Percentiles rank a stretch among this genome's conserved stretches.
These are phyloP conservation scores for Passer montanus DNA, from an alignment of 2,113 vertebrate species.

Conservation along the genomic window DNA sequence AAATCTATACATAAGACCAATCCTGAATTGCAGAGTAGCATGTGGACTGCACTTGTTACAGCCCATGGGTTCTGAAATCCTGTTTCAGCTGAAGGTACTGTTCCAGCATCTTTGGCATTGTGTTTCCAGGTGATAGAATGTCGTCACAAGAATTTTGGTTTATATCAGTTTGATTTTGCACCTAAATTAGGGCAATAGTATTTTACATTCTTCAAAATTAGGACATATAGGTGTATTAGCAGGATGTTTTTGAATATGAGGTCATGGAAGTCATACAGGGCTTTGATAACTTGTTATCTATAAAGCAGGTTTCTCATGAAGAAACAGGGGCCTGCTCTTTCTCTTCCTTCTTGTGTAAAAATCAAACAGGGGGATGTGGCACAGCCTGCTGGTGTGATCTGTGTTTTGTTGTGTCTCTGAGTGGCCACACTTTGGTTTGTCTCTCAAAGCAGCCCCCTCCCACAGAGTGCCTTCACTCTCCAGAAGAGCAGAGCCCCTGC, in stretches of 20 bases:
- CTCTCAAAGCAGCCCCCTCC: neutral
- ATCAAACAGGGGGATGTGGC: neutral
- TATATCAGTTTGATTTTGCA: neutral
- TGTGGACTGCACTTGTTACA: neutral
- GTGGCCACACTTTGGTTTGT: neutral
- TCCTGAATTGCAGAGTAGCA: neutral
- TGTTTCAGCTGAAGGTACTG: neutral
- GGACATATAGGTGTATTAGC: neutral
- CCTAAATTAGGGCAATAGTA: neutral
- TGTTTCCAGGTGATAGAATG: neutral
- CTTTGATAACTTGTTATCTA: neutral
- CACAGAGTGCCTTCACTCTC: fast-evolving
- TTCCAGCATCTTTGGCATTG: neutral
- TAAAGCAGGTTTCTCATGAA: neutral
- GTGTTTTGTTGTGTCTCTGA: neutral
- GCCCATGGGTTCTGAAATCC: neutral
- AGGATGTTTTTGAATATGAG: neutral
- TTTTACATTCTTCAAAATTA: neutral
- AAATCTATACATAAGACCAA: neutral
- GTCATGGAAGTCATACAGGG: neutral
- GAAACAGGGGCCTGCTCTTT: neutral
- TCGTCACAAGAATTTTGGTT: neutral
- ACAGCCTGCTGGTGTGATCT: neutral
- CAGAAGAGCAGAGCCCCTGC: neutral
- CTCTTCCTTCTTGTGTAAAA: neutral